A percentile compares a stretch with the other conserved stretches of the same genome.
Conservation (phyloP, 2,797 vertebrate species). For the Propithecus perrieri region DNA sequence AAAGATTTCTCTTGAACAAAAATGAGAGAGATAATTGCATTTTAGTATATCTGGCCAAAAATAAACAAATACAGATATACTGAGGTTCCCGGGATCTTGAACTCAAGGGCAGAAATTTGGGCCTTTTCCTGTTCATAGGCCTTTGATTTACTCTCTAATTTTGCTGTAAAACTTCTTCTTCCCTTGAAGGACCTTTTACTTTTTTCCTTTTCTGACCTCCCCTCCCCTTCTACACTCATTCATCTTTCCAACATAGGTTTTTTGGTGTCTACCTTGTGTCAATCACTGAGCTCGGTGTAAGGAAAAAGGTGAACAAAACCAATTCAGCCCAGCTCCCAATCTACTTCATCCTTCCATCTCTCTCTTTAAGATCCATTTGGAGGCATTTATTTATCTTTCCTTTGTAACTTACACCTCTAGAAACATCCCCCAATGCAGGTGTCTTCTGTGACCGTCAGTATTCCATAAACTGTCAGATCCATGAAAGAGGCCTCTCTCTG, state of each 20-base stretch:
- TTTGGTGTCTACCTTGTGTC: neutral
- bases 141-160: neutral
- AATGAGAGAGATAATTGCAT: neutral
- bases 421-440: neutral
- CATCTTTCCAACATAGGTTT: neutral
- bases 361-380: neutral
- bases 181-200: neutral
- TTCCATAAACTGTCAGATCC: constrained; percentile 2
- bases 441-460: neutral
- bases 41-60: neutral
- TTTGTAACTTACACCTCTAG: neutral
- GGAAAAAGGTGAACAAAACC: neutral
- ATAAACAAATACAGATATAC: neutral
- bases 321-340: rapidly evolving
- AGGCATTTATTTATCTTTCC: neutral
- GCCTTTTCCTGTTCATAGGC: neutral
- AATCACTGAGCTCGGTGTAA: neutral
- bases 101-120: neutral
- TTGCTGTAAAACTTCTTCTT: neutral
- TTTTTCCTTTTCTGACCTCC: neutral
- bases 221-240: neutral
- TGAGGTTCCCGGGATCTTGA: neutral
- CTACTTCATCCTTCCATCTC: neutral
- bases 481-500: constrained; percentile 10
- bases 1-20: neutral